Conservation (phyloP, 2,888 invertebrate species). For the Standfussiana lucernea region DNA sequence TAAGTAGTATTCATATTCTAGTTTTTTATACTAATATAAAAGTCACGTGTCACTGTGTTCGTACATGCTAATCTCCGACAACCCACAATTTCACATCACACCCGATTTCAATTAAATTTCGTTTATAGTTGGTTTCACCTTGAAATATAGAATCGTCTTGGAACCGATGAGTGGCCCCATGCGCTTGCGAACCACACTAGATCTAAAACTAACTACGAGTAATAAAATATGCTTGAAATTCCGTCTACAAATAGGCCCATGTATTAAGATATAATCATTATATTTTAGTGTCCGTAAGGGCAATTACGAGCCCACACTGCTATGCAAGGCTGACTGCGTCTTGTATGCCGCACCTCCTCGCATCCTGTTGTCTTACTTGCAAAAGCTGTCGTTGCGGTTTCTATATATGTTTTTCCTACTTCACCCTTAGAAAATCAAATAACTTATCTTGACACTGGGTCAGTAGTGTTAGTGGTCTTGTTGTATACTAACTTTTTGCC, state of each 20-base stretch:
- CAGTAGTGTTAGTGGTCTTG: background rate
- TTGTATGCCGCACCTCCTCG: constrained; percentile 7
- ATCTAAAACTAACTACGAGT: background rate
- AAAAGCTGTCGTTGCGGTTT: constrained; percentile 21
- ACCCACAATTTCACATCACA: background rate
- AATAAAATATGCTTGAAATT: constrained; percentile 5
- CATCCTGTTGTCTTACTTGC: constrained; percentile 28
- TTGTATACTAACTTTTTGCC: background rate
- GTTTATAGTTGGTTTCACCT: background rate
- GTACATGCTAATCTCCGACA: too few species aligned
- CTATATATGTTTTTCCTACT: constrained; percentile 2
- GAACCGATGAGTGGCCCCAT: background rate
- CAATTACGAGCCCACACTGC: constrained; percentile 8
- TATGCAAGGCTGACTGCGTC: constrained; percentile 2
- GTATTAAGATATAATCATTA: constrained; percentile 16
- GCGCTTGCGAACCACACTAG: too few species aligned
- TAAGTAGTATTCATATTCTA: too few species aligned
- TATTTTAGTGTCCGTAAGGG: constrained; percentile 20
- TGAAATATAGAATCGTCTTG: background rate
- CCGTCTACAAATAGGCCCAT: background rate
- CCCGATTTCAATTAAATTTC: too few species aligned
- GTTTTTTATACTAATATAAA: too few species aligned
- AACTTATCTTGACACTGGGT: background rate
- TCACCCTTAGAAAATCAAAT: background rate
- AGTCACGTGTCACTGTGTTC: too few species aligned